Evolutionary conservation across 2,888 invertebrate genomes (phyloP), one percentile per base, ranked within the genome.

Genomic region (Drosophila flavopinicola): DNA sequence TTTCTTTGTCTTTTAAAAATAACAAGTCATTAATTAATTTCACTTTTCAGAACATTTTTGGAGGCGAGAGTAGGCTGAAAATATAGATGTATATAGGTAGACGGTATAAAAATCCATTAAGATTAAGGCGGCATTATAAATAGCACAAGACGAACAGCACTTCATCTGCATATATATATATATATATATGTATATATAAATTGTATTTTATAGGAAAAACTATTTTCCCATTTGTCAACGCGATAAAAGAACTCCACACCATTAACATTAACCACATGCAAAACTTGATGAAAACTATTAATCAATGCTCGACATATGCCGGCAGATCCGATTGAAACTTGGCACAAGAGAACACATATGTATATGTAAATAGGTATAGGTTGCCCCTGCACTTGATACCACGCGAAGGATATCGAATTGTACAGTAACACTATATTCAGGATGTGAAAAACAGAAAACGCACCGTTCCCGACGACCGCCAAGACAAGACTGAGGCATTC

Each of bases 391-490:
- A 53, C 7, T 39, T 33, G 30, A 27, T 23, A 10, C 24, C 37
- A 53, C 29, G n/a, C 10, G 33, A 63, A 64, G 56, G 60, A 66
- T 48, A 44, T 30, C 15, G 20, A 52, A 32, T 20, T 6, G 17
- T 25, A 1, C 11, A 30, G 27, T 7, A 10, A 35, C n/a, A 25
- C 11, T 47, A 52, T 38, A 25, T 44, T 6, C 23, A 37, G 38
- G 20, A 61, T 29, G 23, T 37, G 17, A 1, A 11, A 2, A 30
- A 41, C 45, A 48, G 41, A 52, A 52, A 73, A 80, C 86, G 75
- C 58, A 85, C 86, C 83, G 82, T 76, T 85, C 66, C 68, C 74
- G 73, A 59, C 66, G 66, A 80, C 48, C 66, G 83, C 69, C 80
- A 54, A 67, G 69, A 64, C 68, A 67, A 74, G 84, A 84, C 83